Evolutionary conservation across 2,113 vertebrate genomes (phyloP).

Genomic region (Phasianus colchicus): DNA sequence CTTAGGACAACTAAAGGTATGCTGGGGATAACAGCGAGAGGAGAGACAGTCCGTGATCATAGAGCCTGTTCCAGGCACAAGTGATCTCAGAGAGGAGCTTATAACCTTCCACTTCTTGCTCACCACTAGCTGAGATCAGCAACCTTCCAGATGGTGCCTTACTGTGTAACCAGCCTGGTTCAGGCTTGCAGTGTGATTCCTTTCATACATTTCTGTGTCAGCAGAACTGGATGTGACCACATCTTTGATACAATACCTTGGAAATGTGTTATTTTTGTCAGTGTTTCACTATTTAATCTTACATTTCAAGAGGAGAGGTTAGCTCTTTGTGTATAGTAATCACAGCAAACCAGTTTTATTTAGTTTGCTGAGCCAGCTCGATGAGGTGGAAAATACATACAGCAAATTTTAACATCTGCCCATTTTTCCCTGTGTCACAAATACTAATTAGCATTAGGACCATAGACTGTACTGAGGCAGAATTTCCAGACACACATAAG

Average conservation of each 20-base stretch:
- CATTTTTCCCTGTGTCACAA: neutral
- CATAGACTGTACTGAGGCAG: neutral
- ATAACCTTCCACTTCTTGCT: neutral
- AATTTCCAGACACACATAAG: neutral
- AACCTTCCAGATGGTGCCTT: neutral
- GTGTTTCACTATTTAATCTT: neutral
- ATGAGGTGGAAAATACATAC: neutral
- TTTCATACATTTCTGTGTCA: neutral
- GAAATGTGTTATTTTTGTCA: neutral
- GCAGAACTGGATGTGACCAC: neutral
- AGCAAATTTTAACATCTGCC: neutral
- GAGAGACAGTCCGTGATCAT: neutral
- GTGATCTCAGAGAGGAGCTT: neutral
- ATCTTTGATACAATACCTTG: neutral
- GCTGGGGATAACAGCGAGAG: neutral
- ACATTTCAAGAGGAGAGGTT: neutral
- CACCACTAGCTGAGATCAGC: accelerated
- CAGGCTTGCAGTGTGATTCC: accelerated
- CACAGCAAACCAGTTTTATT: neutral
- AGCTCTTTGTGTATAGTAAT: neutral
- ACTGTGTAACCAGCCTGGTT: neutral
- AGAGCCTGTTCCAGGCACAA: neutral
- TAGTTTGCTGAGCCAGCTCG: neutral
- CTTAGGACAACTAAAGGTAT: neutral
- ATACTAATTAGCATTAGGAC: neutral